A percentile compares a stretch with the other conserved stretches of the same genome.
Conservation (phyloP, 2,797 vertebrate genomes). For the Tokudaia muenninki region DNA sequence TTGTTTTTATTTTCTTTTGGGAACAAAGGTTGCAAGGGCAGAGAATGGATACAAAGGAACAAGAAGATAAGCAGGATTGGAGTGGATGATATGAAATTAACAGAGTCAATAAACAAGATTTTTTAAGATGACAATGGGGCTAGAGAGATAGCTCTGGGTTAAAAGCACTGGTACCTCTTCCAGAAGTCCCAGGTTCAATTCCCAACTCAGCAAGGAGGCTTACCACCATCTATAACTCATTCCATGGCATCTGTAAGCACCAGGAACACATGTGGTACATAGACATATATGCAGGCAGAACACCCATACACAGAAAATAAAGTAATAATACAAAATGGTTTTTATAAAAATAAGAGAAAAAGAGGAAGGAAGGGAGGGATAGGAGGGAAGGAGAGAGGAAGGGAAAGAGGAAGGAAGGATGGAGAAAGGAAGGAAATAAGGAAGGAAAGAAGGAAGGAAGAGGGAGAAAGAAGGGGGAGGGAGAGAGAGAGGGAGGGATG, state of each 20-base stretch:
- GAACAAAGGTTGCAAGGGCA: background rate
- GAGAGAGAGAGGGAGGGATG: too few relatives aligned
- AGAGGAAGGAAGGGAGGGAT: background rate
- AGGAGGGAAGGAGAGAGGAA: background rate
- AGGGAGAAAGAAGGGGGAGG: rapidly evolving
- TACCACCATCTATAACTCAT: background rate
- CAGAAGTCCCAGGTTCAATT: background rate
- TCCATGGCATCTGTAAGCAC: background rate
- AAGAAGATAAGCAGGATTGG: background rate
- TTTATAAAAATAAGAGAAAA: background rate
- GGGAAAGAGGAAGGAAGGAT: rapidly evolving
- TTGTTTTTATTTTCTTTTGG: background rate
- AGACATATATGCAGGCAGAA: background rate
- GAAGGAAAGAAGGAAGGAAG: background rate
- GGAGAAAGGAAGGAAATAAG: too few relatives aligned
- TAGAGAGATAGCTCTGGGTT: background rate
- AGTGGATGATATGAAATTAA: background rate
- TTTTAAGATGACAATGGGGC: background rate
- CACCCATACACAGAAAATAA: background rate
- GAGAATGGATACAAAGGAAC: background rate
- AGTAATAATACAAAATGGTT: background rate
- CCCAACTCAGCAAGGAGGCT: background rate
- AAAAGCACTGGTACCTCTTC: background rate
- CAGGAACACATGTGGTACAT: background rate
- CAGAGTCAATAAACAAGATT: background rate